Base-by-base conservation (phyloP, 2,113 vertebrate species). In the Nannospalax galili region DNA sequence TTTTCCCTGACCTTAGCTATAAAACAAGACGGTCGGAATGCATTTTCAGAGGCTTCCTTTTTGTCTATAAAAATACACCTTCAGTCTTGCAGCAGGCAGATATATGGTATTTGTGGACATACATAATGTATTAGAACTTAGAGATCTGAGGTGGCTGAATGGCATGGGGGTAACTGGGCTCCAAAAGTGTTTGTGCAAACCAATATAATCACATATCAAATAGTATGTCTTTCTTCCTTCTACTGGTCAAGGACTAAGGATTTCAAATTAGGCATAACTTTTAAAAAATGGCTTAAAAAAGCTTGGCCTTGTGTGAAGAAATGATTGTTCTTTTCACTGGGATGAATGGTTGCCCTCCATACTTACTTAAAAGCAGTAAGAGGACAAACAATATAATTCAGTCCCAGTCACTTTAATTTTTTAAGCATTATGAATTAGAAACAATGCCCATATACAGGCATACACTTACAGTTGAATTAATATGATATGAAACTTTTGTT, bases 51-150 rank as follows among this genome's bases (percentile, higher is more conserved):
- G 90, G 82, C 82, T 94, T 97, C 90, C 93, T 98, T 94, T 93
- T 92, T 94, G 82, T 96, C 92, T 97, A 97, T 82, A 97, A 97
- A 96, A 96, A 93, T 96, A 96, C 75, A 90, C 52, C 81, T 90
- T 93, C 78, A 67, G 84, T 97, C 97, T 92, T 93, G 93, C 84
- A 93, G 74, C 0, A 40, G 74, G 96, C 92, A 97, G 87, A 95
- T 78, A 82, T 95, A 52, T 52, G 95, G 82, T 37, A 92, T 93
- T 92, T 90, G 88, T 42, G 82, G 94, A 42, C 45, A 96, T 94
- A 97, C 95, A 91, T 74, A 87, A 92, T 37, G 92, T 90, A 88
- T 93, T 97, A 90, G 96, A 93, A 97, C 79, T 96, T 64, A 97
- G 84, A 97, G 10, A 88, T 73, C 75, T 89, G 79, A 67, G 79